Evolutionary conservation across 1,140 invertebrate genomes (phyloP).

Genomic region (Leptinotarsa texana): DNA sequence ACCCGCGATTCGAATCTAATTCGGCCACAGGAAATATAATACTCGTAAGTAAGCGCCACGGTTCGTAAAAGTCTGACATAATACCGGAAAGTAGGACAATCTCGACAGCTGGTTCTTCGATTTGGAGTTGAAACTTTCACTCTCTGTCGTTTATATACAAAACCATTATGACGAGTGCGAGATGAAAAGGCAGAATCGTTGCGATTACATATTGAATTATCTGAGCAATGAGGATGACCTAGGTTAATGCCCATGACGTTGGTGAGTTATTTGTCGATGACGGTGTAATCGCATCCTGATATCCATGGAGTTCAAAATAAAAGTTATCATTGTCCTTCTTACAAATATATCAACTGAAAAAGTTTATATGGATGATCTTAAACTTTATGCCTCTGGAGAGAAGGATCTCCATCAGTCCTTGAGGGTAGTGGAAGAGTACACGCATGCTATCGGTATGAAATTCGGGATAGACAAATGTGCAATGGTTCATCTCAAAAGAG

Average conservation of each 20-base stretch:
- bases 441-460: no score
- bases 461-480: no score
- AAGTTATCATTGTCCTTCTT: no score
- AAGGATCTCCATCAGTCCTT: no score
- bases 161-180: neutral
- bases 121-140: constrained; percentile 1
- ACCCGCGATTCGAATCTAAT: constrained; percentile 5
- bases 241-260: neutral
- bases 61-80: neutral
- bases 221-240: neutral
- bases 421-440: no score
- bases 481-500: no score
- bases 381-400: no score
- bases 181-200: neutral
- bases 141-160: neutral
- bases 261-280: no score
- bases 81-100: constrained; percentile 2
- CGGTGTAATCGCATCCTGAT: no score
- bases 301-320: no score
- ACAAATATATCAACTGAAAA: no score
- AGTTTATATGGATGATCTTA: no score
- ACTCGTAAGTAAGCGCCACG: neutral
- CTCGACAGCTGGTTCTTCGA: constrained; percentile 2
- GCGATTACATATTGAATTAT: neutral
- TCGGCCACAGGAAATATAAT: neutral